A percentile compares a stretch with the other conserved stretches of the same genome.
Evolutionary conservation across 2,797 vertebrate genomes (phyloP).

Genomic region (Tangara arthus): DNA sequence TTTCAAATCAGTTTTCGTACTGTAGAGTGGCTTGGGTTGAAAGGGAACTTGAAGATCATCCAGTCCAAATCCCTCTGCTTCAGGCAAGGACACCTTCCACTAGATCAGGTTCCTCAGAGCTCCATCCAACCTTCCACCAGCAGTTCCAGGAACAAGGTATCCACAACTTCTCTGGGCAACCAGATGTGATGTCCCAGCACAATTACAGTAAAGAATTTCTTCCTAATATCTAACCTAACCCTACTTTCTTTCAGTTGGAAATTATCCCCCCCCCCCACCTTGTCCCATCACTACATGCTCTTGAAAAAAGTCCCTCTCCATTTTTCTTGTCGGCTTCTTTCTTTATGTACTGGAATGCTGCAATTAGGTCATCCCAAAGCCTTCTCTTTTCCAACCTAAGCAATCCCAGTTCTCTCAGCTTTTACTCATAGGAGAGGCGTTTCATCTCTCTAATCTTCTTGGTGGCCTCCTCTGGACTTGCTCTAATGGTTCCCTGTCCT

Average conservation of each 20-base stretch:
- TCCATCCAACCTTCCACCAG: not conserved
- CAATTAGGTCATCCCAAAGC: not conserved
- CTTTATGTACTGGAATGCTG: accelerated
- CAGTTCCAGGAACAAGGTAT: not conserved
- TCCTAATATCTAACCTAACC: not conserved
- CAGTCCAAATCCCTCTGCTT: not conserved
- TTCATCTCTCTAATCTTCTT: not conserved
- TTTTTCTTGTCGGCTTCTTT: not conserved
- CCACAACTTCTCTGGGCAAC: not conserved
- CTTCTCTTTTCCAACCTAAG: not conserved
- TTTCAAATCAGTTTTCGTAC: not conserved
- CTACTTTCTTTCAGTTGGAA: not conserved
- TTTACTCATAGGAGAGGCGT: not conserved
- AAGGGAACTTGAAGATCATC: not conserved
- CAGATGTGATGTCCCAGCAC: accelerated
- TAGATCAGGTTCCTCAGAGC: not conserved
- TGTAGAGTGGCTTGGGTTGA: not conserved
- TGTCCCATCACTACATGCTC: not conserved
- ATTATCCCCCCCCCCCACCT: not conserved
- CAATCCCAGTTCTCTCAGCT: not conserved
- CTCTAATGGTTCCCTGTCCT: accelerated
- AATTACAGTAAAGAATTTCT: not conserved
- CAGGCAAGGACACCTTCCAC: not conserved
- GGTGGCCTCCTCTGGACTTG: accelerated
- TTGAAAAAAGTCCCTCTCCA: not conserved